Conservation (phyloP, 2,797 vertebrate genomes). For the Sarcoramphus papa region DNA sequence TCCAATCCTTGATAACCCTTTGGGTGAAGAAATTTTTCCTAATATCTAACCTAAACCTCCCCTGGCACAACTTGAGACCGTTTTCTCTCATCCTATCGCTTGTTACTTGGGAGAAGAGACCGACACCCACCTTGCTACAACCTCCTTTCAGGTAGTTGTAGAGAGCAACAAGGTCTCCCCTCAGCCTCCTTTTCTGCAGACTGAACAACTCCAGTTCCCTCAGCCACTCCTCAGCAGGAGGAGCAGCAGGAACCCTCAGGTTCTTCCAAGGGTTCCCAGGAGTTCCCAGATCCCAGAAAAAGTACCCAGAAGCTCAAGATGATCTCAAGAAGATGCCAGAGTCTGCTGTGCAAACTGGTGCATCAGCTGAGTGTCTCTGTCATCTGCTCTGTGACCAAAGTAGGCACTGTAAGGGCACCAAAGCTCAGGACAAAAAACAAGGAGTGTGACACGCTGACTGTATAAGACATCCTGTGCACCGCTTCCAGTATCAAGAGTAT, state of each 20-base stretch:
- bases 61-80: too few species aligned
- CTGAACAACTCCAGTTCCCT: background rate
- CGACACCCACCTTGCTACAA: too few species aligned
- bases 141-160: too few species aligned
- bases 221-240: background rate
- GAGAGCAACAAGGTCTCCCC: too few species aligned
- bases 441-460: background rate
- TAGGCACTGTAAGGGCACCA: background rate
- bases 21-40: too few species aligned
- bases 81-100: too few species aligned
- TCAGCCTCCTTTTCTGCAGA: background rate
- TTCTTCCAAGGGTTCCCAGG: background rate
- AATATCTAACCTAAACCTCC: too few species aligned
- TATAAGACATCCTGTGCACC: background rate
- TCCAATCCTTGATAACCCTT: too few species aligned
- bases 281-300: background rate
- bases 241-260: background rate
- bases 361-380: background rate
- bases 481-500: background rate
- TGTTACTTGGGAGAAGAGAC: too few species aligned
- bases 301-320: background rate
- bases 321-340: background rate
- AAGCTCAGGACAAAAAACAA: background rate
- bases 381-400: background rate
- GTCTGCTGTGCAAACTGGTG: background rate